Base-by-base conservation (phyloP, 2,888 invertebrate species). In the Lithophane semibrunnea region DNA sequence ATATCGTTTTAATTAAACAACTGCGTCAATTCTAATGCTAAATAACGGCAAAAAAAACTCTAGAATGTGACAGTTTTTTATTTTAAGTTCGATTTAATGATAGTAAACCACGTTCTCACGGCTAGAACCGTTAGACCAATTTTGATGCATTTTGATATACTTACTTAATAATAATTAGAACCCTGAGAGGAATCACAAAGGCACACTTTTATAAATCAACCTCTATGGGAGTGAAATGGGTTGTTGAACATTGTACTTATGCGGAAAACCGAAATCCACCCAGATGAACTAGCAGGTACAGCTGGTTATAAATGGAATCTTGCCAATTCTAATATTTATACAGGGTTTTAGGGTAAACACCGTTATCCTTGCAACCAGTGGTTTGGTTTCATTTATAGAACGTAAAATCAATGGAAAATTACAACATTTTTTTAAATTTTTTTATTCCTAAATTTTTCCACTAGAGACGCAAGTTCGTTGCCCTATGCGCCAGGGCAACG, bases 21-120 rank as follows among this genome's bases (percentile, higher is more conserved):
- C 12, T 29, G n/a, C n/a, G 52, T 71, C 21, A 24, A 71, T 71
- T 18, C 37, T 67, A 24, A 71, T 71, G 16, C 24, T 29, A 3
- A 52, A 5, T 7, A 16, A 68, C 56, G 7, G 8, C 13, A 18
- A 68, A 16, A 37, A 5, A 29, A 21, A 37, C 2, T 52, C 5
- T 42, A 18, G 52, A 29, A 13, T 13, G 13, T 21, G 10, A 68
- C 7, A 7, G 37, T 37, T 37, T 68, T 66, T 56, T 13, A 29
- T 18, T 47, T 21, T 21, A 67, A 24, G 10, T 66, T 21, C 13
- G 18, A 29, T 49, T 67, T 21, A 49, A 12, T 49, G 66, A 21
- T 49, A 29, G 12, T 24, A 18, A 47, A 66, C 29, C 21, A 37
- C n/a, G n/a, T 54, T 21, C 21, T 52, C 21, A 49, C 21, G 16